Conservation (phyloP, 2,113 vertebrate species). For the Pycnonotus jocosus region DNA sequence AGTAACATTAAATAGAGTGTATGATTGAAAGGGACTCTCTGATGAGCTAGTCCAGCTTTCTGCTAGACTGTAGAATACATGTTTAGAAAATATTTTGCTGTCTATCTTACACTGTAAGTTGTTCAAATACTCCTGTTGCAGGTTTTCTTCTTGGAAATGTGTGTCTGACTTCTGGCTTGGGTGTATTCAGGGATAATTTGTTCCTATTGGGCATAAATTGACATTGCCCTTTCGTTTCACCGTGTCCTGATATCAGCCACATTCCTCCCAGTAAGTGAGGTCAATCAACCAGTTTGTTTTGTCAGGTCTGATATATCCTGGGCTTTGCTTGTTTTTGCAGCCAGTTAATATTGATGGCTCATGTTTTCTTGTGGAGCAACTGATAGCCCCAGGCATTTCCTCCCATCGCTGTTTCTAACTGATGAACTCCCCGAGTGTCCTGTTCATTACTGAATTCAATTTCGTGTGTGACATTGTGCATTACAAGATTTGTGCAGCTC, state of each 20-base stretch:
- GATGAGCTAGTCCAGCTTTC: background rate
- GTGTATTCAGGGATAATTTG: background rate
- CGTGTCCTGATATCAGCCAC: background rate
- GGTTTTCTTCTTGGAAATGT: background rate
- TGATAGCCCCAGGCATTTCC: background rate
- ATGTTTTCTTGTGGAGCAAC: background rate
- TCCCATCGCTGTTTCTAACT: fast-evolving
- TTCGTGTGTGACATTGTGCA: background rate
- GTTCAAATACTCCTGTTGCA: background rate
- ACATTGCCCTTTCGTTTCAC: background rate
- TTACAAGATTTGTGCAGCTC: slow-evolving; percentile 21
- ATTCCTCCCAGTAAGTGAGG: background rate
- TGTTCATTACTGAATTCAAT: background rate
- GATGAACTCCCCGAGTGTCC: background rate
- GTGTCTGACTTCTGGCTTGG: background rate
- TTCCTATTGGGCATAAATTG: background rate
- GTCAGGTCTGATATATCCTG: background rate
- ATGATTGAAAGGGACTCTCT: background rate
- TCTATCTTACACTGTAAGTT: background rate
- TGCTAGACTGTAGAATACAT: background rate
- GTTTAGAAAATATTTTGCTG: background rate
- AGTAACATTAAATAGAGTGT: background rate
- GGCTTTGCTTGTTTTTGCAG: background rate
- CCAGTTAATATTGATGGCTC: background rate
- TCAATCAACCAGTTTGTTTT: background rate